A percentile compares a stretch with the other conserved stretches of the same genome.
Conservation (phyloP, 2,113 vertebrate genomes). For the Paradoxurus hermaphroditus region DNA sequence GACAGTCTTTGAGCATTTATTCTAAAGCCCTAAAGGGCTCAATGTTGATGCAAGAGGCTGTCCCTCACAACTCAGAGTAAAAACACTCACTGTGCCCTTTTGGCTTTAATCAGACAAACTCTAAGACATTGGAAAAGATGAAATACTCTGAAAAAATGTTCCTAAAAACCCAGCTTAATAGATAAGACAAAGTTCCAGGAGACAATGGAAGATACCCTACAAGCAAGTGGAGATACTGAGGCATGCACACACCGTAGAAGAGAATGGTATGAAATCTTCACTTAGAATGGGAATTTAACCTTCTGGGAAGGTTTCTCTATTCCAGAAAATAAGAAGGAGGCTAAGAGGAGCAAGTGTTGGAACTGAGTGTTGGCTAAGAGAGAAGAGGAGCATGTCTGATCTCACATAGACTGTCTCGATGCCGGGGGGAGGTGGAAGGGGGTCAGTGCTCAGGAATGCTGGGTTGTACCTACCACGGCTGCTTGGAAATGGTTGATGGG, state of each 20-base stretch:
- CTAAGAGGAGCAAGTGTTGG: neutral
- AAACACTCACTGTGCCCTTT: neutral
- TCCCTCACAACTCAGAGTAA: neutral
- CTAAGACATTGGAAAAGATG: neutral
- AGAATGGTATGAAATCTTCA: neutral
- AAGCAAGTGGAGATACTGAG: neutral
- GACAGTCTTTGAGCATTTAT: constrained; percentile 29
- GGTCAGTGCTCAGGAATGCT: neutral
- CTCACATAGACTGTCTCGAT: neutral
- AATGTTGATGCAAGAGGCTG: neutral
- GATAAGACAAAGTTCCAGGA: neutral
- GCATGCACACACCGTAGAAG: neutral
- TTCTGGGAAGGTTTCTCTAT: neutral
- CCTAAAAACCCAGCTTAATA: neutral
- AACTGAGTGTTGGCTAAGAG: neutral
- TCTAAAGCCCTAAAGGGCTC: neutral
- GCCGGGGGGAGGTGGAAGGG: too few species aligned
- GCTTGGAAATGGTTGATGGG: neutral
- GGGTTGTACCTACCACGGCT: neutral
- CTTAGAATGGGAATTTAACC: neutral
- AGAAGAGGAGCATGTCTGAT: neutral
- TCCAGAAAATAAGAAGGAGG: neutral
- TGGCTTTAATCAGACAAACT: neutral
- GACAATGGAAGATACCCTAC: neutral
- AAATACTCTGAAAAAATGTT: neutral